These are phyloP conservation scores for Physocephala rufipes DNA, from an alignment of 2,888 invertebrate genomes.

Conservation along the genomic window DNA sequence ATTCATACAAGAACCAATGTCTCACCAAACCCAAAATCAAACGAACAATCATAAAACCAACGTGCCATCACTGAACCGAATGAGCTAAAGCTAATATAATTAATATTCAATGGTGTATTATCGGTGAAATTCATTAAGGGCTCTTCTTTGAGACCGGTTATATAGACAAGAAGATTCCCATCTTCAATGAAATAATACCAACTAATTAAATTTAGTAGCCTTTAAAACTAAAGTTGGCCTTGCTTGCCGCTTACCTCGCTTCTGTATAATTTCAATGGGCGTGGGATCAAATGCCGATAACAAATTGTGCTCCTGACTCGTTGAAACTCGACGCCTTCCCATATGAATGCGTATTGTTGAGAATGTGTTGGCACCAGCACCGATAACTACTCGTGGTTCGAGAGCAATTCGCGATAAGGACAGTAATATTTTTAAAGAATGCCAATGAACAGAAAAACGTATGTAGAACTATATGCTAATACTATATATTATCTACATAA, in stretches of 20 bases:
- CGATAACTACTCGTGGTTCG: conserved; percentile 66
- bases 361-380: conserved; percentile 77
- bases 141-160: conserved; percentile 70
- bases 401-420: not conserved
- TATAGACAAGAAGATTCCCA: conserved; percentile 72
- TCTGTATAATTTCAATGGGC: conserved; percentile 74
- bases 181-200: conserved; percentile 66
- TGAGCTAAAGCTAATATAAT: conserved; percentile 75
- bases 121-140: conserved; percentile 73
- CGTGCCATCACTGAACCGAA: conserved; percentile 75
- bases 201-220: not conserved
- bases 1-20: not conserved
- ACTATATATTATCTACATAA: not conserved
- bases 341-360: conserved; percentile 73
- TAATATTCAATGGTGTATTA: conserved; percentile 70
- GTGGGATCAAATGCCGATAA: conserved; percentile 72
- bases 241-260: conserved; percentile 53
- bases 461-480: not conserved
- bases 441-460: not conserved
- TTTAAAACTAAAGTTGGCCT: not conserved
- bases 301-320: conserved; percentile 69
- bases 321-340: conserved; percentile 70
- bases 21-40: conserved; percentile 56
- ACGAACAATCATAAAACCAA: conserved; percentile 74
- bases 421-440: not conserved